These are phyloP conservation scores for Pelecanoides urinatrix DNA, from an alignment of 2,113 vertebrate species.

Conservation along the genomic window DNA sequence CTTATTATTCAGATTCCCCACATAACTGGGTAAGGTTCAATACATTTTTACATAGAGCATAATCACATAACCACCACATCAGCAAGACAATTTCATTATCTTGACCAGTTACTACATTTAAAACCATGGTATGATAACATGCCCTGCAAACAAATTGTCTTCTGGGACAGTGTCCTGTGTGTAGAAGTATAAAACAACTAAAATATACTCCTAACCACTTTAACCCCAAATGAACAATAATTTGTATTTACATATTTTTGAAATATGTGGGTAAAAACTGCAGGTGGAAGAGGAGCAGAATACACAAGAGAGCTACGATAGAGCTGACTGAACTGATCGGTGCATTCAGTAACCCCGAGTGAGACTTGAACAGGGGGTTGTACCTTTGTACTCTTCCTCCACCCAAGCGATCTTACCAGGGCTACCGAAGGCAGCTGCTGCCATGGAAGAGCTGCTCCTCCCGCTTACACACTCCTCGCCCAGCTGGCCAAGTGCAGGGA, in stretches of 20 bases:
- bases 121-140: constrained; percentile 35
- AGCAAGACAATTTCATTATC: constrained; percentile 42
- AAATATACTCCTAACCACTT: constrained; percentile 37
- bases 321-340: background rate
- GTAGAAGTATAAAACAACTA: constrained; percentile 45
- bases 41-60: constrained; percentile 55
- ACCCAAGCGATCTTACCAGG: background rate
- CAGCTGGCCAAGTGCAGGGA: background rate
- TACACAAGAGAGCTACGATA: background rate
- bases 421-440: background rate
- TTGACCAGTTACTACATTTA: constrained; percentile 47
- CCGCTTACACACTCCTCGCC: background rate
- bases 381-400: background rate
- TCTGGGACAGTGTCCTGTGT: background rate
- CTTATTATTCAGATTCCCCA: constrained; percentile 20
- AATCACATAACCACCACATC: constrained; percentile 54
- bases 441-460: background rate
- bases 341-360: fast-evolving
- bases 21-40: constrained; percentile 22
- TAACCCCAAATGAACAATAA: constrained; percentile 1
- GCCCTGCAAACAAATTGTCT: constrained; percentile 34
- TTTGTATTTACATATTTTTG: constrained; percentile 51
- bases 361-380: background rate
- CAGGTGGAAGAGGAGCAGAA: background rate
- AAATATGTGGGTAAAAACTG: constrained; percentile 21